phyloP scores from a whole-genome alignment of 37 sponge, comb jelly and placozoan genomes.

The Corticium candelabrum region DNA sequence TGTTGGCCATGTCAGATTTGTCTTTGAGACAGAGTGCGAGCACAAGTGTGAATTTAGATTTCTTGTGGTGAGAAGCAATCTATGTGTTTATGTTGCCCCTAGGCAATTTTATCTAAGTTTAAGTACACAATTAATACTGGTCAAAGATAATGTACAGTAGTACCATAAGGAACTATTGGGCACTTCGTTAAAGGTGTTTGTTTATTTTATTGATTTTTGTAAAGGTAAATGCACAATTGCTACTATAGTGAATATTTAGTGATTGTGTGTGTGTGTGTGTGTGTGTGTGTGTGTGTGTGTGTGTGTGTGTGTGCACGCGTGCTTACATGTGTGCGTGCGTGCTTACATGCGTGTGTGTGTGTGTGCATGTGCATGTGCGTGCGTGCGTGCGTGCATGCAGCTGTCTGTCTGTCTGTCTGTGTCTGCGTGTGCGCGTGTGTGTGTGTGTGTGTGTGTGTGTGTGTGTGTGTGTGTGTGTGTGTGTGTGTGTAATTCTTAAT shows the following conservation, averaged over 20 bases:
- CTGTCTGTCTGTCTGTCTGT: not conserved
- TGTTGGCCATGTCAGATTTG: not conserved
- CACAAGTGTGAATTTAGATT: not conserved
- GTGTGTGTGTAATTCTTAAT: too few species aligned
- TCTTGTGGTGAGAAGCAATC: not conserved
- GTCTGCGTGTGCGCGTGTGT: not conserved
- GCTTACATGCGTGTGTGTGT: not conserved
- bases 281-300: slow-evolving; percentile 2
- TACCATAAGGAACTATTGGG: too few species aligned
- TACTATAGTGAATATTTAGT: too few species aligned
- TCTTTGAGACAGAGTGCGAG: not conserved
- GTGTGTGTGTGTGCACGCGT: not conserved
- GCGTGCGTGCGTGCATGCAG: not conserved
- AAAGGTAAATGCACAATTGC: too few species aligned
- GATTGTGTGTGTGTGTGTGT: not conserved
- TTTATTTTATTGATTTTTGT: too few species aligned
- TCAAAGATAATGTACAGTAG: too few species aligned
- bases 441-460: too few species aligned
- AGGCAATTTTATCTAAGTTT: too few species aligned
- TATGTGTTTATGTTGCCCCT: too few species aligned
- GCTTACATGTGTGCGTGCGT: not conserved
- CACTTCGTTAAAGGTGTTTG: too few species aligned
- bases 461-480: too few species aligned
- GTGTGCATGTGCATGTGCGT: not conserved
- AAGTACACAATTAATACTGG: too few species aligned